Base-by-base conservation (phyloP, 2,888 invertebrate genomes). In the Macrosiphum euphorbiae region DNA sequence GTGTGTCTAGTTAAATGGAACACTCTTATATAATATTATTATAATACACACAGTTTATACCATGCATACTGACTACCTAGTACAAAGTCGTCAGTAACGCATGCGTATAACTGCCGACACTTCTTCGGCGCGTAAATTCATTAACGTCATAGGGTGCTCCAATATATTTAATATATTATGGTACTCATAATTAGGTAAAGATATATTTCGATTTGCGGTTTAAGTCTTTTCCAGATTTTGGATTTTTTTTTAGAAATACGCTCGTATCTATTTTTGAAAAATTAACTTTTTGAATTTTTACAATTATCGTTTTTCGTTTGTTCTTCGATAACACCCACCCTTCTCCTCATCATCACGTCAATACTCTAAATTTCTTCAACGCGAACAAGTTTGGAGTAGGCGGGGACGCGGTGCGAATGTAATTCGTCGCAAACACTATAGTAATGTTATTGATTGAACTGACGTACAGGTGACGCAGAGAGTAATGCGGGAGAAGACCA, bases 401-500 rank as follows among this genome's bases (percentile, higher is more conserved):
- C 47, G 85, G 89, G 78, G 10, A 44, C 44, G 41, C 41, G 35
- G 85, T 85, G 41, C 50, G 90, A 90, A 90, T 86, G 50, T 44
- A 11, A 86, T 94, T 94, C 35, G 84, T 67, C 58, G 47, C 86
- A 41, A 58, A 50, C 44, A 44, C 41, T 90, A 52, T 94, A 94
- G 93, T 50, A 94, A 85, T 90, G 90, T 94, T 90, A 94, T 94
- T 94, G 90, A 94, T 94, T 94, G 94, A 86, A 94, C 94, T 94
- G 90, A 94, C 94, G 94, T 94, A 94, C 90, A 94, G 94, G 94
- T 94, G 94, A 94, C 94, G 90, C 90, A 52, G 94, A 94, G 86
- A 90, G 89, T 94, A 94, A 94, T 61, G 90, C 94, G 94, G 94
- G 94, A 94, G 94, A 94, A 94, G 94, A 94, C 90, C 94, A 93